Conservation (phyloP, 2,888 invertebrate species). For the Trisateles emortualis region DNA sequence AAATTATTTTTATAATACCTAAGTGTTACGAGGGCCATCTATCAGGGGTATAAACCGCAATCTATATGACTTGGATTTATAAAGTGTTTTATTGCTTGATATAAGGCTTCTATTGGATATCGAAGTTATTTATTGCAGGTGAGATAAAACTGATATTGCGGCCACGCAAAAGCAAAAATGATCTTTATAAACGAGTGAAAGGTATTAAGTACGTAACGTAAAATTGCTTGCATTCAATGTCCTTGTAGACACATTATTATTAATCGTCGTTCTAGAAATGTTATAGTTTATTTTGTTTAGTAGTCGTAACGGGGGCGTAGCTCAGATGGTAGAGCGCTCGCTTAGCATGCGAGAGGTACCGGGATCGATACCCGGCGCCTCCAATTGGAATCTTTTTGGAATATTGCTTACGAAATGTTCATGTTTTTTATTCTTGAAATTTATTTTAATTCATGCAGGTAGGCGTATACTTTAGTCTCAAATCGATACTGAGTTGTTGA, state of each 20-base stretch:
- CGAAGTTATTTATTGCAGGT: slow-evolving; percentile 27
- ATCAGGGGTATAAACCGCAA: slow-evolving; percentile 8
- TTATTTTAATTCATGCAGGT: neutral
- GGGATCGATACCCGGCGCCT: slow-evolving; percentile 86
- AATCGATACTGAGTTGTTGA: too few relatives aligned
- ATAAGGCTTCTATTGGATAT: slow-evolving; percentile 19
- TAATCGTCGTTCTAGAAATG: neutral
- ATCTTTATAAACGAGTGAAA: slow-evolving; percentile 29
- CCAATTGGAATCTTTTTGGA: slow-evolving; percentile 25
- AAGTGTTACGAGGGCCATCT: too few relatives aligned
- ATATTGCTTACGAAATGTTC: neutral
- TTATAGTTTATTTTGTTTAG: neutral
- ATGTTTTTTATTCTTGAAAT: neutral
- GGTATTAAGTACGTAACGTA: slow-evolving; percentile 5
- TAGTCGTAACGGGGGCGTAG: slow-evolving; percentile 75
- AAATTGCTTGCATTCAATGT: neutral
- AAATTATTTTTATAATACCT: too few relatives aligned
- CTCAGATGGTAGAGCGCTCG: slow-evolving; percentile 87
- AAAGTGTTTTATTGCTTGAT: slow-evolving; percentile 20
- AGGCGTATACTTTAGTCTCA: neutral
- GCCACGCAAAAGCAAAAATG: slow-evolving; percentile 18
- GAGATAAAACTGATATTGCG: slow-evolving; percentile 18
- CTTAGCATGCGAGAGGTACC: slow-evolving; percentile 87
- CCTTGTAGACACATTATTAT: too few relatives aligned
- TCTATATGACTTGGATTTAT: slow-evolving; percentile 21